Evolutionary conservation across 2,888 invertebrate genomes (phyloP), one percentile per base, ranked within the genome.

Genomic region (Trissoscelio sp.): DNA sequence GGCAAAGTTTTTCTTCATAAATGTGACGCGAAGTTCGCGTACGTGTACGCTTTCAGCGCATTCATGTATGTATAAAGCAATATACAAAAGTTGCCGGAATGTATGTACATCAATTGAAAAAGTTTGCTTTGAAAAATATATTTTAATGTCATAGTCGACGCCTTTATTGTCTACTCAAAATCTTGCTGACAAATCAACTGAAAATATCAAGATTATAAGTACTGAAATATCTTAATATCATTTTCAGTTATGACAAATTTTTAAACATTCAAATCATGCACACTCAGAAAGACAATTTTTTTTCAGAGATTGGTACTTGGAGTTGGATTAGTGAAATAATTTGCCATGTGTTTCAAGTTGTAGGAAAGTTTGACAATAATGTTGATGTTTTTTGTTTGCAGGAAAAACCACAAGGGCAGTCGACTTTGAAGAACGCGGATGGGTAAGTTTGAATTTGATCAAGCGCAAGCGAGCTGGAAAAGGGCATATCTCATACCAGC

Each of bases 21-120:
- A 74, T 69, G 79, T 73, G 67, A 69, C 31, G 55, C 64, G n/a
- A 66, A 67, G 67, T 73, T 73, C 12, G 67, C 18, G 62, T 67
- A 72, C 69, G 67, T 72, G 72, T 53, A 58, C 48, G 73, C 79
- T 79, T 79, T 73, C 67, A 60, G 34, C 60, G 67, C 73, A 79
- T 62, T 79, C 73, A 66, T 79, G 58, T 79, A 66, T 66, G 39
- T 72, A 51, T 66, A 79, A 78, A 79, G 79, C 66, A 72, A 72
- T 79, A 66, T 72, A 79, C 79, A 79, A 72, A 72, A 79, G 79
- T 78, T 72, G 70, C 57, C 57, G 70, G 70, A 78, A 78, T 78
- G 78, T 64, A 72, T 78, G 70, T 72, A 64, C 70, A 72, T 78
- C 57, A 78, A 70, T 78, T 70, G 70, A 70, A 78, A 78, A 78